Base-by-base conservation (phyloP, 1,140 invertebrate genomes). In the Drosophila insularis region DNA sequence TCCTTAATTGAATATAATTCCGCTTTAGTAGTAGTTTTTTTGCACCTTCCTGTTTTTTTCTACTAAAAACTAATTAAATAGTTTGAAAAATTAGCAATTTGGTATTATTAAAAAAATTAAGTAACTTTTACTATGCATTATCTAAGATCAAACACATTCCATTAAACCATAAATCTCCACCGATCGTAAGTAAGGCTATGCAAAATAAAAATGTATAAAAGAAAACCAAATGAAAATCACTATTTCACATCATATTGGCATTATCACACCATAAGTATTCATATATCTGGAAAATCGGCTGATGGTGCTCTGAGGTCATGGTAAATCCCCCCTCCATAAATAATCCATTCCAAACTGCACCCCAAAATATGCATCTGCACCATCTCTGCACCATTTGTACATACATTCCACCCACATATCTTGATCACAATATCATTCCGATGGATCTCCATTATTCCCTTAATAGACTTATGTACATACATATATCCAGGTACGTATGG, bases 61-160 rank as follows among this genome's bases (percentile, higher is more conserved):
- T 13, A 35, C n/a, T 27, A 68, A 81, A 74, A 58, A 80, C 72
- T 50, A 23, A 60, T 19, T 11, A 14, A 66, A 68, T 78, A 79
- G 77, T 40, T 74, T 78, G 59, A 80, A 74, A 71, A 82, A 69
- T 79, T 79, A 79, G 66, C 82, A 61, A 27, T 64, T 54, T 70
- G 61, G 50, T 23, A 21, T 17, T 19, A 14, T 39, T 27, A 6
- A 27, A 56, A 27, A 23, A 3, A 60, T 71, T 82, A 82, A 69
- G 73, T 72, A 56, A 35, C 64, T 40, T 39, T 21, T 63, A 32
- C 64, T 40, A 46, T 21, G 71, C 35, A 65, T 7, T 69, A 66
- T 10, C 54, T 86, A 86, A 87, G 81, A 66, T 87, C 69, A 71
- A 79, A 63, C 81, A 61, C 84, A 86, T 89, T 86, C 82, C 84